phyloP scores from a whole-genome alignment of 2,113 vertebrate genomes.

The Elephas maximus region DNA sequence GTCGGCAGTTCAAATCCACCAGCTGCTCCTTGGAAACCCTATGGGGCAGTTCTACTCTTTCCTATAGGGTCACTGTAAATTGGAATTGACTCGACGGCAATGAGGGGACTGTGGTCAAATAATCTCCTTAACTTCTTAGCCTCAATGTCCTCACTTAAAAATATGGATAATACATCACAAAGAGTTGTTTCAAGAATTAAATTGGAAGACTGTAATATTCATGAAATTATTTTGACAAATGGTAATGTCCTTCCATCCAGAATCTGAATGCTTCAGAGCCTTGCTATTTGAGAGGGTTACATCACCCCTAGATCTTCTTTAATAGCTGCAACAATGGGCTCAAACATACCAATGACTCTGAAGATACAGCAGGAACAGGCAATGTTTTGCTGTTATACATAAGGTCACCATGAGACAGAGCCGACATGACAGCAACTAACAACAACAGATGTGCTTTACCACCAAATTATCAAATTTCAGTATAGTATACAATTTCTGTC shows the following conservation, averaged over 20 bases:
- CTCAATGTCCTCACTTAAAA: neutral
- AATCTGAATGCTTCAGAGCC: neutral
- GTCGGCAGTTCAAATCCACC: no score
- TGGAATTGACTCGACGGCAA: no score
- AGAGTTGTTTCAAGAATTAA: slow-evolving; percentile 2
- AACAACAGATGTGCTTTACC: neutral
- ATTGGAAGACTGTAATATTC: neutral
- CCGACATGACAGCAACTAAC: no score
- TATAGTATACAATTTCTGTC: neutral
- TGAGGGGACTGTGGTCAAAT: neutral
- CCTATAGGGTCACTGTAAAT: no score
- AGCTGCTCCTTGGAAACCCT: no score
- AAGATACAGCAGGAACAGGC: neutral
- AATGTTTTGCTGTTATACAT: neutral
- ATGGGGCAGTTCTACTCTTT: no score
- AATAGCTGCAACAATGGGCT: neutral
- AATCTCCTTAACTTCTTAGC: neutral
- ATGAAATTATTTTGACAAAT: neutral
- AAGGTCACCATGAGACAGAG: no score
- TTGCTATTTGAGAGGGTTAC: neutral
- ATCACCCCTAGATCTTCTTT: neutral
- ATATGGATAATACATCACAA: neutral
- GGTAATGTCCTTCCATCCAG: neutral
- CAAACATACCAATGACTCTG: neutral
- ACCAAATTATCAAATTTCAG: neutral